Evolutionary conservation across 2,113 vertebrate species (phyloP).

Genomic region (Lepisosteus oculatus): DNA sequence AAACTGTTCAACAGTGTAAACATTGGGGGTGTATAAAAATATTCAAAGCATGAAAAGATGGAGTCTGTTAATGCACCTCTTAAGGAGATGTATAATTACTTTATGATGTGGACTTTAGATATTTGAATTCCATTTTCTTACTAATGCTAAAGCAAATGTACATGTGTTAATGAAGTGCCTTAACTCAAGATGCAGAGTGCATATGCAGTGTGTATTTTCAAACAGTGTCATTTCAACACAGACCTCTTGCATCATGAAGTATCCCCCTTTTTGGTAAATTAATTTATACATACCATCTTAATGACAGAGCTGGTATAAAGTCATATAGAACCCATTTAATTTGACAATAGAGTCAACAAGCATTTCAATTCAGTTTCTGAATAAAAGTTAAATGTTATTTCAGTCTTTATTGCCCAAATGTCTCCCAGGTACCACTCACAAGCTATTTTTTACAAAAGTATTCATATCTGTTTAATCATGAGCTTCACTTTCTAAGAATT

Average conservation of each 20-base stretch:
- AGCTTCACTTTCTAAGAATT: no score
- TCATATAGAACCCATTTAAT: neutral
- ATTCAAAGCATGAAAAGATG: conserved; percentile 21
- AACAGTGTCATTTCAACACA: conserved; percentile 13
- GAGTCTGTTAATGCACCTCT: conserved; percentile 25
- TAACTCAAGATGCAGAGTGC: conserved; percentile 16
- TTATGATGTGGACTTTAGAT: conserved; percentile 40
- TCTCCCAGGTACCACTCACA: no score
- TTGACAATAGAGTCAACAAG: no score
- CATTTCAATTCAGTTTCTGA: neutral
- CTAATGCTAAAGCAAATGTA: conserved; percentile 39
- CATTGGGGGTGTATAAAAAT: conserved; percentile 24
- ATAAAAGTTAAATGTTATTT: neutral
- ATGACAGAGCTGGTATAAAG: neutral
- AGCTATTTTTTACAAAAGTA: no score
- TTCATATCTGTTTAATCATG: no score
- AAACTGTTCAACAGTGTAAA: conserved; percentile 28
- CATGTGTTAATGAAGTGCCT: conserved; percentile 30
- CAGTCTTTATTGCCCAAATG: no score
- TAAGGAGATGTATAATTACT: conserved; percentile 24
- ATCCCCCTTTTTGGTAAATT: neutral
- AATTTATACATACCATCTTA: conserved; percentile 1
- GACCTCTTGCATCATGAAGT: conserved; percentile 20
- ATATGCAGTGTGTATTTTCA: conserved; percentile 8
- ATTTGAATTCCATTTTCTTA: conserved; percentile 43